Base-by-base conservation (phyloP, 2,888 invertebrate species). In the Aphidoletes aphidimyza region DNA sequence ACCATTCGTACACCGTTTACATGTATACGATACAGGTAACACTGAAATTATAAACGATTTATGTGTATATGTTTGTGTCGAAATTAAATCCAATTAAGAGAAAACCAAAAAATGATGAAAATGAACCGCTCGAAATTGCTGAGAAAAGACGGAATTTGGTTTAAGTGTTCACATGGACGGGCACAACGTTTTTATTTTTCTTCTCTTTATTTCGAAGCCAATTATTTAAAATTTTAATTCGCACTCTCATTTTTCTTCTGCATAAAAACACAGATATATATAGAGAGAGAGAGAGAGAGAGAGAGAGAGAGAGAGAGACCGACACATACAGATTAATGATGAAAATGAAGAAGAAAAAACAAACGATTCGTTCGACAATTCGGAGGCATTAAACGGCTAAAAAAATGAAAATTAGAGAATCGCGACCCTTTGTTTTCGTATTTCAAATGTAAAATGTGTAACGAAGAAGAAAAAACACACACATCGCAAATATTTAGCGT, bases 1-100 rank as follows among this genome's bases (percentile, higher is more conserved):
- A 26, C 26, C 17, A 26, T 54, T 54, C 22, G 54, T 14, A 14
- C 5, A 0, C 2, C 19, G 22, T 54, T 54, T n/a, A 54, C 54
- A 22, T 54, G 22, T 54, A 19, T 26, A 6, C 54, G n/a, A 8
- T 11, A 8, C 54, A 54, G 54, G 26, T 26, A 54, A 54, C 54
- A 22, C 54, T n/a, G 26, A 26, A 26, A 22, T 30, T 5, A 30
- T 69, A 22, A 11, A 22, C 22, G 5, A 22, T 54, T 9, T 47
- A 8, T 47, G 9, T 47, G 22, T 22, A n/a, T 69, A 14, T 30
- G 26, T 69, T 30, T 69, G 30, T 30, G 17, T 69, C 14, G 26
- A 69, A 69, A 30, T 69, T 30, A 69, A 69, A 69, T 69, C 34
- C 69, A 69, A 69, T 69, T 69, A 69, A 69, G 34, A 69, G 69